Conservation (phyloP, 30 jellyfish, hydroid and myxozoan genomes). For the Aurelia aurita complex sp. Pacific region DNA sequence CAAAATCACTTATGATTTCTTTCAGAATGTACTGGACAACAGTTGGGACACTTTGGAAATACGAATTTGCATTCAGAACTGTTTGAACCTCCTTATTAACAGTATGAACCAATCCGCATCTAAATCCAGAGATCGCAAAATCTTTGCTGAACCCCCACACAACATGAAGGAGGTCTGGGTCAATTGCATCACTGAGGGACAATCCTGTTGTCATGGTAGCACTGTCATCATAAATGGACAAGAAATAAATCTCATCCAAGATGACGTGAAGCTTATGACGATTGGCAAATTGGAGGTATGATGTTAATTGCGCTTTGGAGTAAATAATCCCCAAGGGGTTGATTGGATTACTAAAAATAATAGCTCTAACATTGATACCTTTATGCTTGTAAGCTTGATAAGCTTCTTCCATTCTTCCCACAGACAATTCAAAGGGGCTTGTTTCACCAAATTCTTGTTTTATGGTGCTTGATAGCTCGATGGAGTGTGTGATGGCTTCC, state of each 20-base stretch:
- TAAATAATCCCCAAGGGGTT: conserved; percentile 80
- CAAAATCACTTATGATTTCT: conserved; percentile 44
- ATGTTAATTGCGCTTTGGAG: conserved; percentile 38
- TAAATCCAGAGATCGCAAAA: conserved; percentile 80
- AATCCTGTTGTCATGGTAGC: conserved; percentile 35
- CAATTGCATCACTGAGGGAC: conserved; percentile 24
- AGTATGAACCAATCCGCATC: conserved; percentile 82
- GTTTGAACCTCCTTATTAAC: conserved; percentile 45
- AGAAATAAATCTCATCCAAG: conserved; percentile 76
- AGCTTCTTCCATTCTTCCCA: conserved; percentile 61
- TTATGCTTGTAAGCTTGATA: conserved; percentile 1
- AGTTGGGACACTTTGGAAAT: conserved; percentile 75
- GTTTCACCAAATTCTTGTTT: conserved; percentile 53
- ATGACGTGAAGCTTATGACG: conserved; percentile 59
- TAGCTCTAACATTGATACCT: conserved; percentile 59
- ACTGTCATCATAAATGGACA: conserved; percentile 49
- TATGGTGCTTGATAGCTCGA: conserved; percentile 37
- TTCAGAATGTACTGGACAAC: conserved; percentile 53
- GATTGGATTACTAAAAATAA: conserved; percentile 72
- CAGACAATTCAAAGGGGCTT: conserved; percentile 69
- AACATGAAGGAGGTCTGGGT: conserved; percentile 56
- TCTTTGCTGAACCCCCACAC: conserved; percentile 93
- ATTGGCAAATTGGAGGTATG: conserved; percentile 47
- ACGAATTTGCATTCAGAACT: conserved; percentile 45
- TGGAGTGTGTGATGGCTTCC: conserved; percentile 41